Base-by-base conservation (phyloP, 1,140 invertebrate genomes). In the Daktulosphaira vitifoliae region DNA sequence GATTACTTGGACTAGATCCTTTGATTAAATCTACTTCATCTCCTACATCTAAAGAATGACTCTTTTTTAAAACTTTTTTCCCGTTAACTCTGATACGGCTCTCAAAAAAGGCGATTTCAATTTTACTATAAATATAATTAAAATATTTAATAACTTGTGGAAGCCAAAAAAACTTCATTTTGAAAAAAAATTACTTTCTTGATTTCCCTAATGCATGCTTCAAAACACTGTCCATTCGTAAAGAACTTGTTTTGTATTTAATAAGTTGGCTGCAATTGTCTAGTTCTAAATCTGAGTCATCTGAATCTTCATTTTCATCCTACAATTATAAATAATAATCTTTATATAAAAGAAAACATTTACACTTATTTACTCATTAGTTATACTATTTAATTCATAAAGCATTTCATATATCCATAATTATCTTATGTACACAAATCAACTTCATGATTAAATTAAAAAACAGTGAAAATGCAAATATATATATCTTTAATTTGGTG, bases 11-110 rank as follows among this genome's bases (percentile, higher is more conserved):
- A 73, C 79, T 83, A 11, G 74, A 68, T 54, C 78, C 76, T 71
- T 79, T 79, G 62, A 87, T 76, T 0, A 84, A 66, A 75, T 87
- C 85, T 65, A 87, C 74, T 78, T 85, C 82, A 76, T 85, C 83
- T 18, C 79, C 81, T 68, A 78, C 46, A 29, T 72, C 68, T 72
- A 86, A 77, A 66, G 73, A 66, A 42, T 71, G 69, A 72, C 80
- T 82, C 72, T 86, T 87, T 72, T 86, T 87, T 9, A 76, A 44
- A 5, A 83, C 71, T 73, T 84, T 84, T 29, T 78, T 73, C 3
- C 84, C 84, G 76, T 87, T 86, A 2, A 85, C 64, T 71, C 83
- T 78, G 53, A 86, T 78, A 74, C 80, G 82, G 69, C 80, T 83
- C 67, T 82, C 81, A 73, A 84, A 86, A 71, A 86, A 84, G 25